phyloP scores from a whole-genome alignment of 2,888 invertebrate genomes.

The Harmothoe impar region DNA sequence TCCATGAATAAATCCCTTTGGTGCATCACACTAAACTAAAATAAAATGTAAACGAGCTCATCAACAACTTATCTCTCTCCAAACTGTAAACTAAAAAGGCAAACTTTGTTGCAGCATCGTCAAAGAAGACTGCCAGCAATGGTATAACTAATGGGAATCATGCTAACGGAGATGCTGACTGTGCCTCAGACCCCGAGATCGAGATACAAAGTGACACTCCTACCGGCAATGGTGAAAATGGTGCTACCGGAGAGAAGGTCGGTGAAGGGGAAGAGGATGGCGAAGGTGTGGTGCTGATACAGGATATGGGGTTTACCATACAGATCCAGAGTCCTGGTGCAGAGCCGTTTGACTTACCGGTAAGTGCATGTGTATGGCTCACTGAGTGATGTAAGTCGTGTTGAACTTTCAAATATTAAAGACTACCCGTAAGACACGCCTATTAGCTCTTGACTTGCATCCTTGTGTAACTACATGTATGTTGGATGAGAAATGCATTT shows the following conservation, averaged over 20 bases:
- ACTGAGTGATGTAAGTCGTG: no score
- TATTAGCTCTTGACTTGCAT: no score
- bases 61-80: no score
- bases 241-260: background rate
- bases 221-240: background rate
- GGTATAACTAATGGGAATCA: conserved; percentile 28
- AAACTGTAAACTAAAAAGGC: no score
- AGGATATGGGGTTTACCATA: conserved; percentile 87
- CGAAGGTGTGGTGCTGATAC: conserved; percentile 79
- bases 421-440: no score
- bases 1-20: no score
- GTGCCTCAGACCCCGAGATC: conserved; percentile 15
- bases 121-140: background rate
- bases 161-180: background rate
- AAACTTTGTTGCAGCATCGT: background rate
- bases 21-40: no score
- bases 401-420: no score
- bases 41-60: no score
- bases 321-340: conserved; percentile 95
- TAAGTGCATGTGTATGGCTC: conserved; percentile 84
- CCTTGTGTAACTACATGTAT: no score
- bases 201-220: background rate
- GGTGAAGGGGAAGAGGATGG: conserved; percentile 24
- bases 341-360: conserved; percentile 96
- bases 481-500: no score